These are phyloP conservation scores for Zeuzera pyrina DNA, from an alignment of 2,888 invertebrate species.

Conservation along the genomic window DNA sequence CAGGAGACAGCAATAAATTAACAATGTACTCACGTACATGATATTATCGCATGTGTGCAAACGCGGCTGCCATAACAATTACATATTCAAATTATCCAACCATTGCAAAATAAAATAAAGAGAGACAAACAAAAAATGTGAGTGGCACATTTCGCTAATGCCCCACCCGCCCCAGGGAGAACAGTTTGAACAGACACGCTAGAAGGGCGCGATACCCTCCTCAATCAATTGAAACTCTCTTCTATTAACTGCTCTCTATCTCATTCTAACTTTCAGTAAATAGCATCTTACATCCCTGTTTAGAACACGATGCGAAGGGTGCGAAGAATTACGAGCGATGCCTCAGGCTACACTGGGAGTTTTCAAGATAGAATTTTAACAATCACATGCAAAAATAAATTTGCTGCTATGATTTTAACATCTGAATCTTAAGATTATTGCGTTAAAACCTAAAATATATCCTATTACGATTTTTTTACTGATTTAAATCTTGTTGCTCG, in stretches of 20 bases:
- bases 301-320: slow-evolving; percentile 36
- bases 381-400: slow-evolving; percentile 16
- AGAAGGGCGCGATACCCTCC: slow-evolving; percentile 60
- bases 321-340: slow-evolving; percentile 39
- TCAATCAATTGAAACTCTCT: slow-evolving; percentile 62
- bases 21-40: too few species aligned
- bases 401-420: slow-evolving; percentile 17
- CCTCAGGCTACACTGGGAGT: slow-evolving; percentile 43
- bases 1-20: too few species aligned
- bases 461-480: too few species aligned
- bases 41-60: slow-evolving; percentile 23
- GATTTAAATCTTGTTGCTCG: too few species aligned
- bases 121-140: slow-evolving; percentile 59
- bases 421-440: too few species aligned
- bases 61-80: slow-evolving; percentile 60
- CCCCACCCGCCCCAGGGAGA: slow-evolving; percentile 56
- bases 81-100: slow-evolving; percentile 63
- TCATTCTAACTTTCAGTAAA: slow-evolving; percentile 21
- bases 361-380: slow-evolving; percentile 51
- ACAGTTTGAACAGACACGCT: slow-evolving; percentile 40
- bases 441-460: too few species aligned
- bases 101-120: slow-evolving; percentile 68
- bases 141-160: slow-evolving; percentile 41
- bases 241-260: slow-evolving; percentile 36
- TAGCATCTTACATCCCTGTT: slow-evolving; percentile 26